Percentiles rank a stretch among this genome's conserved stretches.
phyloP scores from a whole-genome alignment of 2,113 vertebrate genomes.

The Pseudonaja textilis region DNA sequence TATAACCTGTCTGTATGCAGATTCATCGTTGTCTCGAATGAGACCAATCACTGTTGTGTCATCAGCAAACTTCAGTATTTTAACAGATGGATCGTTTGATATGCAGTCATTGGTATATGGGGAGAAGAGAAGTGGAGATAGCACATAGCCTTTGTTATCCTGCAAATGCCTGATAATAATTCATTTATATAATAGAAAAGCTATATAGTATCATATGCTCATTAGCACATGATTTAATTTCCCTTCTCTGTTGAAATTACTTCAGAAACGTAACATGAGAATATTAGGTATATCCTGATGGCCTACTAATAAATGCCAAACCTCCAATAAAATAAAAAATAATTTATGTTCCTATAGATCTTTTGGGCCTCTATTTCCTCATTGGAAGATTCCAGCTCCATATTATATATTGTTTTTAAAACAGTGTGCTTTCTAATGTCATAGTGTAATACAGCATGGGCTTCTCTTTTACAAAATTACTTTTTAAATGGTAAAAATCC shows the following conservation, averaged over 20 bases:
- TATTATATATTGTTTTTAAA: neutral
- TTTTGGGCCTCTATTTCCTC: neutral
- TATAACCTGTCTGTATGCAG: no score
- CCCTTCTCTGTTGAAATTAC: conserved; percentile 37
- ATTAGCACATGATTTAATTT: neutral
- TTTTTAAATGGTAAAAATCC: neutral
- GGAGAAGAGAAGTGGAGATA: no score
- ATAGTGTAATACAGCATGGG: neutral
- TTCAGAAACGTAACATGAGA: neutral
- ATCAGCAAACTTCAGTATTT: no score
- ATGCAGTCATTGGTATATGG: no score
- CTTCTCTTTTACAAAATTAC: neutral
- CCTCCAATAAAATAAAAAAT: neutral
- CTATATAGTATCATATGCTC: neutral
- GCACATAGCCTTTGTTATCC: neutral
- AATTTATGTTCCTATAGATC: neutral
- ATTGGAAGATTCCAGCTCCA: neutral
- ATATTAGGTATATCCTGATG: conserved; percentile 12
- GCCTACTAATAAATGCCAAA: neutral
- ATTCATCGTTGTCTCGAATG: no score
- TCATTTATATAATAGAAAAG: neutral
- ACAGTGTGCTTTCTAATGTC: neutral
- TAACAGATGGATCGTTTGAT: no score
- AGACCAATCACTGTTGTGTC: no score
- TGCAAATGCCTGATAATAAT: neutral